These are phyloP conservation scores for Tachina grossa DNA, from an alignment of 2,888 invertebrate genomes.

Conservation along the genomic window DNA sequence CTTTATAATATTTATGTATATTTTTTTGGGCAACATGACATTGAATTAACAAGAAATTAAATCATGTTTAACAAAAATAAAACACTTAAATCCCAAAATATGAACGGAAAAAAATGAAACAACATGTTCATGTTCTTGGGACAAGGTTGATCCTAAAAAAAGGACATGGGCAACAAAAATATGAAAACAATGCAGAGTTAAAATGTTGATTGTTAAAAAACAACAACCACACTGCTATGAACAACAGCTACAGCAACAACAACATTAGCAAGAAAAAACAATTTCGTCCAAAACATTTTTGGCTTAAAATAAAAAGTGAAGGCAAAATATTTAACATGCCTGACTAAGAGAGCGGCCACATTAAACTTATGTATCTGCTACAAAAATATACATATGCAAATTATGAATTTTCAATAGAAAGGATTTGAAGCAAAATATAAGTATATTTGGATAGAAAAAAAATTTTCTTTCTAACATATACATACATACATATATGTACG, in stretches of 20 bases:
- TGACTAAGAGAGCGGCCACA: too few relatives aligned
- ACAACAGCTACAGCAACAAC: slow-evolving; percentile 7
- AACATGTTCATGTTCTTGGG: slow-evolving; percentile 54
- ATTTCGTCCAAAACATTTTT: slow-evolving; percentile 18
- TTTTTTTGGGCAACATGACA: slow-evolving; percentile 38
- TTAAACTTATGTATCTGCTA: neutral
- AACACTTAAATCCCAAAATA: neutral
- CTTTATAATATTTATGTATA: slow-evolving; percentile 13
- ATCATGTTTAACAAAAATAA: slow-evolving; percentile 31
- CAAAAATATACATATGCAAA: neutral
- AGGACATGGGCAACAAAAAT: slow-evolving; percentile 43
- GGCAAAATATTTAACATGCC: slow-evolving; percentile 13
- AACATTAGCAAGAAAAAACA: slow-evolving; percentile 9
- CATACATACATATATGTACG: too few relatives aligned
- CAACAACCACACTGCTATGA: slow-evolving; percentile 3
- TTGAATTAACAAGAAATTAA: slow-evolving; percentile 53
- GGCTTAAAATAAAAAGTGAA: slow-evolving; percentile 18
- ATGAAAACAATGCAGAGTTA: slow-evolving; percentile 43
- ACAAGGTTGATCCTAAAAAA: slow-evolving; percentile 59
- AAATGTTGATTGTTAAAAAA: slow-evolving; percentile 35
- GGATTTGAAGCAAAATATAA: neutral
- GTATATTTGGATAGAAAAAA: too few relatives aligned
- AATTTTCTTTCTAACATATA: too few relatives aligned
- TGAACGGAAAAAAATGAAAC: slow-evolving; percentile 5
- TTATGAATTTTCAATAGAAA: neutral